Evolutionary conservation across 2,888 invertebrate species (phyloP).

Genomic region (Cecidostiba fungosa): DNA sequence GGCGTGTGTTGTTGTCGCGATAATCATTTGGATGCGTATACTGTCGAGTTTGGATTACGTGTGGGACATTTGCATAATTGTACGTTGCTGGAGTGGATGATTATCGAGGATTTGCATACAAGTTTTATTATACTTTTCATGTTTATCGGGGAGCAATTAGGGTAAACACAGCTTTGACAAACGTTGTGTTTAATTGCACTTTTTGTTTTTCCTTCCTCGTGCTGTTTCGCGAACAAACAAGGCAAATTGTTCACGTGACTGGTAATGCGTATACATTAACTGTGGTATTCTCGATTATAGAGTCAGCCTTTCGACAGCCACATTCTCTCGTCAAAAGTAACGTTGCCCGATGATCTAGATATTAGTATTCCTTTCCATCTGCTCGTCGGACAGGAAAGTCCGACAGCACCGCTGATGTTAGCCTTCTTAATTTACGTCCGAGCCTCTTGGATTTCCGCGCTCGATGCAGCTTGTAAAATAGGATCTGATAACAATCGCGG

Average conservation of each 20-base stretch:
- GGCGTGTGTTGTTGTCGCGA: neutral
- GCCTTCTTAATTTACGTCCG: slow-evolving; percentile 40
- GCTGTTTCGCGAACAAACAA: neutral
- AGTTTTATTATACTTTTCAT: slow-evolving; percentile 3
- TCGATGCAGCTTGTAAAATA: slow-evolving; percentile 18
- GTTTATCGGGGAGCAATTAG: slow-evolving; percentile 24
- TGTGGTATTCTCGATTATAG: no score
- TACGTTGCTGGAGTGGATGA: slow-evolving; percentile 17
- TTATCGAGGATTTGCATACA: slow-evolving; percentile 40
- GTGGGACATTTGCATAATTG: slow-evolving; percentile 42
- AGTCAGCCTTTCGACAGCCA: neutral
- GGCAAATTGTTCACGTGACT: neutral
- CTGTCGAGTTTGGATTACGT: neutral
- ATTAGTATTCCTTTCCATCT: slow-evolving; percentile 12
- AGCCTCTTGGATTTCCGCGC: slow-evolving; percentile 41
- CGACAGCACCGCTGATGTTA: neutral
- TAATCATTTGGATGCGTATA: slow-evolving; percentile 17
- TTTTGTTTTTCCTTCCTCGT: neutral
- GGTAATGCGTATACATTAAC: neutral
- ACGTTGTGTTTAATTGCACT: neutral
- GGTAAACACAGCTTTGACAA: neutral
- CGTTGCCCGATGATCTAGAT: neutral
- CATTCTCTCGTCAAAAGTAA: neutral
- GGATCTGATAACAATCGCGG: slow-evolving; percentile 56
- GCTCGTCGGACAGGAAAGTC: neutral